Conservation (phyloP, 2,113 vertebrate species). For the Symphodus melops region DNA sequence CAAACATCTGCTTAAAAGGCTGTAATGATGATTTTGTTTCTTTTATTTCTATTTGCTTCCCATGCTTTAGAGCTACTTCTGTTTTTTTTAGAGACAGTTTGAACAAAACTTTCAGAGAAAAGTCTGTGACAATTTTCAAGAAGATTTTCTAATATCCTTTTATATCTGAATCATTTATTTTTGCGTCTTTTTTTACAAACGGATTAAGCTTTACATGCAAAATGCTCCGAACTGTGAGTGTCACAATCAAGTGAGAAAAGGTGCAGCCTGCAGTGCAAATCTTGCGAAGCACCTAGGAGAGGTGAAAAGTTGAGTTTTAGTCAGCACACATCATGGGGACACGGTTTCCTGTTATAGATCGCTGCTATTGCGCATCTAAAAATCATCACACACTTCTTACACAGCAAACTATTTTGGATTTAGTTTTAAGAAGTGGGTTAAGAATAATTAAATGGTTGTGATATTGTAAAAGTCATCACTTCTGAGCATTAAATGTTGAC, state of each 20-base stretch:
- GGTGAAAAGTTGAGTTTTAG: conserved; percentile 3
- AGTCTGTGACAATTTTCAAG: too few species aligned
- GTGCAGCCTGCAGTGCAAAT: neutral
- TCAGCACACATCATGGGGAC: conserved; percentile 34
- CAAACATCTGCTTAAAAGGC: conserved; percentile 59
- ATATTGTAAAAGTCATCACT: neutral
- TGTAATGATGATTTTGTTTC: conserved; percentile 58
- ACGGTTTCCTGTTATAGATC: conserved; percentile 46
- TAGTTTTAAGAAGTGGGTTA: neutral
- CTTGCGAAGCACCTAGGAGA: neutral
- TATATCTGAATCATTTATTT: neutral
- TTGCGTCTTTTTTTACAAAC: neutral
- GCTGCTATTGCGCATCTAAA: conserved; percentile 15
- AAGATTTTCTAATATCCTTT: neutral
- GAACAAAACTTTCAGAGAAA: too few species aligned
- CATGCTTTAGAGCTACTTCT: conserved; percentile 27
- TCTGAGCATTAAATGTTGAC: too few species aligned
- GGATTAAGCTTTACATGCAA: neutral
- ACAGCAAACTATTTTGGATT: neutral
- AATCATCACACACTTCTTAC: neutral
- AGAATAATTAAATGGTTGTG: neutral
- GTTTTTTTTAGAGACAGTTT: neutral
- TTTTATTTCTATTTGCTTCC: conserved; percentile 44
- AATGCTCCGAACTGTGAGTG: neutral
- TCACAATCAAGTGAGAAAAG: neutral